These are phyloP conservation scores for Megaceryle alcyon DNA, from an alignment of 2,797 vertebrate genomes.

Conservation along the genomic window DNA sequence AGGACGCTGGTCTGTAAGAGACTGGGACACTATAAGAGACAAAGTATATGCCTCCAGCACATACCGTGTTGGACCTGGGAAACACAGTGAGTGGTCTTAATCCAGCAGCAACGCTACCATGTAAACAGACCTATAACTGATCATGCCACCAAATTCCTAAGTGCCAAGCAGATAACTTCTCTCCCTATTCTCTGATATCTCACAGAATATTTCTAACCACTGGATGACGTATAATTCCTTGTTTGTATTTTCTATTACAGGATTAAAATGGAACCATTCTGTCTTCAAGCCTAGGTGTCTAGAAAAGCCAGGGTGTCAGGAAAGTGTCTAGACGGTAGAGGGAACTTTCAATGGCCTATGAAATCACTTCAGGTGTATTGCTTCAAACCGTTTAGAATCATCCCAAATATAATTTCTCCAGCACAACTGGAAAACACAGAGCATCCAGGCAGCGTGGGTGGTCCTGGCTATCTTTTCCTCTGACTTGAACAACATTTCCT, in stretches of 20 bases:
- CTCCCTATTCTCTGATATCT: not conserved
- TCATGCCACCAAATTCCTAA: accelerated
- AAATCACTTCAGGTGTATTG: not conserved
- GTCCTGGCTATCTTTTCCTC: not conserved
- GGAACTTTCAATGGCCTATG: not conserved
- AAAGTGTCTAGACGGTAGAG: not conserved
- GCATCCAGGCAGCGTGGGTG: not conserved
- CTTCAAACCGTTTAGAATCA: not conserved
- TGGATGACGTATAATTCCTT: not conserved
- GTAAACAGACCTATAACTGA: not conserved
- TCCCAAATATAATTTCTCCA: not conserved
- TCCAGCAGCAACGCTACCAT: not conserved
- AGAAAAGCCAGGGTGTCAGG: not conserved
- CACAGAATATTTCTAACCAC: not conserved
- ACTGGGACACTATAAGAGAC: not conserved
- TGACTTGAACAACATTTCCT: not conserved
- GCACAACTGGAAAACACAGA: not conserved
- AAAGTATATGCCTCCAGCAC: not conserved
- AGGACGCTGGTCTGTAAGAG: not conserved
- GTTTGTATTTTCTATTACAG: not conserved
- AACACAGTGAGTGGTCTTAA: not conserved
- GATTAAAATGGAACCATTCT: not conserved
- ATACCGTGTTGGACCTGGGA: not conserved
- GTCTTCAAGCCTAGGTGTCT: not conserved
- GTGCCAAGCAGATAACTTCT: not conserved